phyloP scores from a whole-genome alignment of 2,113 vertebrate species.

The Pachypanchax playfairii region DNA sequence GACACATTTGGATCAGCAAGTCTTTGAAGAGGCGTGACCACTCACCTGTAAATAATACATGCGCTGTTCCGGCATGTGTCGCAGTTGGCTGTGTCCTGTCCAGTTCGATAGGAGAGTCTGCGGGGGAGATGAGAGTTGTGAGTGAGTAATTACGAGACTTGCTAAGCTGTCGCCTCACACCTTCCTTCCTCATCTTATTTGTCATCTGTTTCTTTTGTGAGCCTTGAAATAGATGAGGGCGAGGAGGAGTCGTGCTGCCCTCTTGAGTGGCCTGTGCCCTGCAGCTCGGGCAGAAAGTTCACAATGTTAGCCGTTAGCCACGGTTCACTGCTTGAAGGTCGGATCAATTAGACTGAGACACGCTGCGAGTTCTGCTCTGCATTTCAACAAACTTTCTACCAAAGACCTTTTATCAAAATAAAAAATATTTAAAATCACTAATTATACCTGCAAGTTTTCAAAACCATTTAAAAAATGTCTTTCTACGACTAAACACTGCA shows the following conservation, averaged over 20 bases:
- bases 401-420: too few species aligned
- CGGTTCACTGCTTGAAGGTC: slow-evolving; percentile 40
- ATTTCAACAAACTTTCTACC: not conserved
- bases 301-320: slow-evolving; percentile 31
- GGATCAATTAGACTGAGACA: slow-evolving; percentile 8
- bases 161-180: slow-evolving; percentile 53
- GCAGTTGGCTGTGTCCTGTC: slow-evolving; percentile 98
- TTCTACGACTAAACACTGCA: too few species aligned
- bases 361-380: slow-evolving; percentile 8
- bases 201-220: slow-evolving; percentile 55
- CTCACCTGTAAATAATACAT: slow-evolving; percentile 98
- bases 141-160: slow-evolving; percentile 74
- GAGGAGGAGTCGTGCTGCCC: slow-evolving; percentile 44
- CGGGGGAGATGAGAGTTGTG: slow-evolving; percentile 74
- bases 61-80: slow-evolving; percentile 99
- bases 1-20: slow-evolving; percentile 39
- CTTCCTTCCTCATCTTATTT: slow-evolving; percentile 56
- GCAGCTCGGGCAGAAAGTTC: slow-evolving; percentile 31
- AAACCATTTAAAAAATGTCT: too few species aligned
- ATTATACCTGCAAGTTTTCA: not conserved
- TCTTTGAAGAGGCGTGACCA: slow-evolving; percentile 57
- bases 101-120: slow-evolving; percentile 98
- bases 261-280: slow-evolving; percentile 40
- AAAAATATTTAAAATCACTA: too few species aligned
- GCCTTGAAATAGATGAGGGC: slow-evolving; percentile 40